Percentiles rank a stretch among this genome's conserved stretches.
Conservation (phyloP, 2,797 vertebrate genomes). For the Syncerus caffer region DNA sequence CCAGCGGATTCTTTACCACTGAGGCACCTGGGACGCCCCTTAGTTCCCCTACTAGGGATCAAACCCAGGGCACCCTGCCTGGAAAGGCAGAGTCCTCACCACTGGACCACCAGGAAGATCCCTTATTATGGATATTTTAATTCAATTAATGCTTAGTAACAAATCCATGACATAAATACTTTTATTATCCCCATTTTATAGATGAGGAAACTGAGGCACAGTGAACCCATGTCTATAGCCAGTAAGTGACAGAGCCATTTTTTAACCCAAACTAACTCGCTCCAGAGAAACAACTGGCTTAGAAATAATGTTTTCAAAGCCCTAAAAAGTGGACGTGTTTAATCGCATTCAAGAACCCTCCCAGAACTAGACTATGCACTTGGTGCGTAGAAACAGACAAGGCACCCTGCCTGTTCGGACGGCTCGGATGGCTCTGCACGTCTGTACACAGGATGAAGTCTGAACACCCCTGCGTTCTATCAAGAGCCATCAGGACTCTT, state of each 20-base stretch:
- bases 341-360: background rate
- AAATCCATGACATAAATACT: background rate
- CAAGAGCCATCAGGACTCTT: background rate
- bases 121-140: background rate
- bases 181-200: background rate
- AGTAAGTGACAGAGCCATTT: background rate
- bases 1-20: background rate
- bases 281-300: background rate
- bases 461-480: background rate
- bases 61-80: background rate
- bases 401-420: background rate
- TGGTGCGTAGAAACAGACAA: rapidly evolving
- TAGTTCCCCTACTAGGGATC: background rate
- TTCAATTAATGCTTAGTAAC: background rate
- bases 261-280: background rate
- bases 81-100: background rate
- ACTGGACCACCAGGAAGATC: background rate
- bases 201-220: background rate
- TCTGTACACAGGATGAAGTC: background rate
- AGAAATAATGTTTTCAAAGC: background rate
- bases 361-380: background rate
- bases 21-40: background rate
- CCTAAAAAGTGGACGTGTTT: background rate
- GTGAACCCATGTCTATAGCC: background rate
- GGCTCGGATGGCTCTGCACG: background rate